Evolutionary conservation across 2,113 vertebrate species (phyloP), one percentile per base, ranked within the genome.

Genomic region (Rhineura floridana): DNA sequence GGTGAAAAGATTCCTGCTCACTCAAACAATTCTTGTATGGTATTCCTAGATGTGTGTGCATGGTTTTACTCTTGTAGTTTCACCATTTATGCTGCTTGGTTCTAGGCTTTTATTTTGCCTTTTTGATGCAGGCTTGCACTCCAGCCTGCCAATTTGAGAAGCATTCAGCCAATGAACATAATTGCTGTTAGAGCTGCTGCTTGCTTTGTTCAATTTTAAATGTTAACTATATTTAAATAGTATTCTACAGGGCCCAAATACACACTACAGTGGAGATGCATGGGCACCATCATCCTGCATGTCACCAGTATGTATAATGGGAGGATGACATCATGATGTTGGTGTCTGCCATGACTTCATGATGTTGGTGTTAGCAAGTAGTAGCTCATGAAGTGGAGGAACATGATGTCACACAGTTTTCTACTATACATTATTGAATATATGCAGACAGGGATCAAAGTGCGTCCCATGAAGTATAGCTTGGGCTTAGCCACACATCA

Each of bases 1-100:
- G 59, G 48, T 73, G 90, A 83, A 83, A 92, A 82, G 15, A 33
- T 39, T 87, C 84, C 88, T 83, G 89, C 75, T 87, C 83, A 84
- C 86, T 86, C 62, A 67, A 36, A 4, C 17, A 42, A 23, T 86
- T 91, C 33, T 70, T 1, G 0, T 19, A 28, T 25, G 19, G 10
- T 28, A 30, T 76, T 46, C 72, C 33, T 70, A 25, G 33, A 50
- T 46, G 17, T 50, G 7, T 76, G 52, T 17, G 50, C 17, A 44
- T 6, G 15, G 10, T 85, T 85, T 82, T 44, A 65, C 23, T 33
- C 13, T 17, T 48, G 28, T 48, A 77, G 75, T 52, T 52, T 78
- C 76, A 52, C 2, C 46, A 52, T 33, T 78, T n/a, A 46, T 78
- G 33, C 9, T 83, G 1, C 67, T 23, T 83, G 19, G 6, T 52